phyloP scores from a whole-genome alignment of 2,113 vertebrate species.

The Paraplagusia blochii region DNA sequence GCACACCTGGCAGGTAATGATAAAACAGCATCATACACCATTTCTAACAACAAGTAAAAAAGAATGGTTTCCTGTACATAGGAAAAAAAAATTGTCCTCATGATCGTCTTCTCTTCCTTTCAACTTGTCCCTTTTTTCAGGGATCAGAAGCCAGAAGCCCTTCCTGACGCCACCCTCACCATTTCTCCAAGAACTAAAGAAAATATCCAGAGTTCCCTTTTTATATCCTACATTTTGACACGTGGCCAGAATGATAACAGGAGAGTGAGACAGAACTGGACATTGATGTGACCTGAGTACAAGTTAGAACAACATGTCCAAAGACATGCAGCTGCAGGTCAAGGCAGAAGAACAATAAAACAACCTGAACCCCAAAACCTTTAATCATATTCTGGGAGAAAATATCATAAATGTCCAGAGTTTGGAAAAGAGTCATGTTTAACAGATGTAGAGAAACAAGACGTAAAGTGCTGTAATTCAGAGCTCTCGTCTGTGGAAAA shows the following conservation, averaged over 20 bases:
- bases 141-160: too few species aligned
- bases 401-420: slow-evolving; percentile 2
- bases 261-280: slow-evolving; percentile 21
- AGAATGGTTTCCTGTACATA: too few species aligned
- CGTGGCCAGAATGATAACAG: slow-evolving; percentile 20
- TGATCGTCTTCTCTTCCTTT: too few species aligned
- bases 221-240: slow-evolving; percentile 39
- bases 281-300: slow-evolving; percentile 19
- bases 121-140: too few species aligned
- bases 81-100: too few species aligned
- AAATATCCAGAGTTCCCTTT: background rate
- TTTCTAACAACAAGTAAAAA: too few species aligned
- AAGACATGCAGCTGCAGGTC: slow-evolving; percentile 40
- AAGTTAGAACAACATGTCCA: slow-evolving; percentile 53
- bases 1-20: too few species aligned
- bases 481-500: too few species aligned
- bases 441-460: slow-evolving; percentile 1
- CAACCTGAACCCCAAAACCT: slow-evolving; percentile 21
- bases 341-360: slow-evolving; percentile 35
- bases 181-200: too few species aligned
- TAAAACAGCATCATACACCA: too few species aligned
- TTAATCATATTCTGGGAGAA: slow-evolving; percentile 29
- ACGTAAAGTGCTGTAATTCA: too few species aligned
- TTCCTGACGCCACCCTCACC: too few species aligned
- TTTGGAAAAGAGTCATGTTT: slow-evolving; percentile 8